A percentile compares a stretch with the other conserved stretches of the same genome.
Conservation (phyloP, 2,888 invertebrate species). For the Ischnura elegans region DNA sequence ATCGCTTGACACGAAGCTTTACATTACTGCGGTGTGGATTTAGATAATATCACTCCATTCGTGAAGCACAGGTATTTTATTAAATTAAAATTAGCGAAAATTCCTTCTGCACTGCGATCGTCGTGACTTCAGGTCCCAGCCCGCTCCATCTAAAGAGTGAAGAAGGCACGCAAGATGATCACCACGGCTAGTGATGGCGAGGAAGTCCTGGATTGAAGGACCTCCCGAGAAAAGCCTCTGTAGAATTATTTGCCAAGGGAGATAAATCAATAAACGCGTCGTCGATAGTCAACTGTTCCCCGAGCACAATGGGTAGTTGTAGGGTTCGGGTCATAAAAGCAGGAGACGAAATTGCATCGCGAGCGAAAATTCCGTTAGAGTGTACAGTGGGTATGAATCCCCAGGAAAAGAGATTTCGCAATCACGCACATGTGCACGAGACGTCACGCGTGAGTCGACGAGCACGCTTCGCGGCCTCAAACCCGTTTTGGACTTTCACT, state of each 20-base stretch:
- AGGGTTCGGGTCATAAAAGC: not conserved
- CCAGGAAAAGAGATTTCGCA: constrained; percentile 44
- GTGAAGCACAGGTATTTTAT: not conserved
- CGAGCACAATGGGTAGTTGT: not conserved
- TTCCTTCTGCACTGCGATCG: not conserved
- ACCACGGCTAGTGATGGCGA: not conserved
- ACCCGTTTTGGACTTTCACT: constrained; percentile 36
- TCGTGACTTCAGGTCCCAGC: not conserved
- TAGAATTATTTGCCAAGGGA: not conserved
- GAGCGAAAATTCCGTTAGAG: not conserved
- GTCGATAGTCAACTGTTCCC: not conserved
- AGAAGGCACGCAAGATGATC: not conserved
- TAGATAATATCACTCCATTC: not conserved
- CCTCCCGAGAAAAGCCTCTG: not conserved
- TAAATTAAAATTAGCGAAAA: not conserved
- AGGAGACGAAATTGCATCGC: not conserved
- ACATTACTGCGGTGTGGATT: not conserved
- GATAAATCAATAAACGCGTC: not conserved
- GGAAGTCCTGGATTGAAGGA: not conserved
- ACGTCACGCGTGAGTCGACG: not conserved
- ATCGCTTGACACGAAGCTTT: not conserved
- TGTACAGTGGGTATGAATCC: not conserved
- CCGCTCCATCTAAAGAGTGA: not conserved
- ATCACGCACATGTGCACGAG: not conserved
- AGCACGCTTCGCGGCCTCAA: not conserved